Evolutionary conservation across 2,888 invertebrate genomes (phyloP).

Genomic region (Molanna angustata): DNA sequence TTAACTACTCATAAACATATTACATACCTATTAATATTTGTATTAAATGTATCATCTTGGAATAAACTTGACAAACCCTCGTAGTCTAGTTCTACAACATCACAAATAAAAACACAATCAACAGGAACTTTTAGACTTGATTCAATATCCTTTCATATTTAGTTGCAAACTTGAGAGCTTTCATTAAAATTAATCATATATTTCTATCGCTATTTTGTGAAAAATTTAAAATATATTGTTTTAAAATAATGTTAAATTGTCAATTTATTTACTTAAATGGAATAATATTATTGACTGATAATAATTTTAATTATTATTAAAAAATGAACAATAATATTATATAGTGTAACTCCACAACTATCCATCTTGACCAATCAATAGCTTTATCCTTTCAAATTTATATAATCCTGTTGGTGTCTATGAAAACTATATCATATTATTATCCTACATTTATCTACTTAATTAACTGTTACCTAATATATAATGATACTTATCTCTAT

Average conservation of each 20-base stretch:
- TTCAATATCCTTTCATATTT: background rate
- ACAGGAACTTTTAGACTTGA: background rate
- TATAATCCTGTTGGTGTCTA: slow-evolving; percentile 9
- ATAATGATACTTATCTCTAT: background rate
- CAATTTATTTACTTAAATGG: background rate
- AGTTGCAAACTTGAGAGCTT: background rate
- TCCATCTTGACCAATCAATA: slow-evolving; percentile 17
- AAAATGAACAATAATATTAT: slow-evolving; percentile 10
- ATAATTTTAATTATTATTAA: slow-evolving; percentile 1
- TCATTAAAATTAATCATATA: background rate
- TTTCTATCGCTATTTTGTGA: slow-evolving; percentile 2
- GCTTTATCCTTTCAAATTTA: slow-evolving; percentile 14
- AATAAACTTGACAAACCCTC: background rate
- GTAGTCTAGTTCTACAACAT: background rate
- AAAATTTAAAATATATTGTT: background rate
- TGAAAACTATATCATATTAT: background rate
- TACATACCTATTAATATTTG: too few species aligned
- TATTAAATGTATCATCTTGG: too few species aligned
- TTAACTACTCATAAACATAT: too few species aligned
- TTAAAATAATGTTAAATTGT: slow-evolving; percentile 1
- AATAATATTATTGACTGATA: slow-evolving; percentile 5
- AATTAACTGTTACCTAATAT: background rate
- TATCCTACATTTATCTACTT: background rate
- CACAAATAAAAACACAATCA: background rate
- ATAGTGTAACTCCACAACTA: slow-evolving; percentile 14